Conservation (phyloP, 2,888 invertebrate species). For the Siphlonurus alternatus region DNA sequence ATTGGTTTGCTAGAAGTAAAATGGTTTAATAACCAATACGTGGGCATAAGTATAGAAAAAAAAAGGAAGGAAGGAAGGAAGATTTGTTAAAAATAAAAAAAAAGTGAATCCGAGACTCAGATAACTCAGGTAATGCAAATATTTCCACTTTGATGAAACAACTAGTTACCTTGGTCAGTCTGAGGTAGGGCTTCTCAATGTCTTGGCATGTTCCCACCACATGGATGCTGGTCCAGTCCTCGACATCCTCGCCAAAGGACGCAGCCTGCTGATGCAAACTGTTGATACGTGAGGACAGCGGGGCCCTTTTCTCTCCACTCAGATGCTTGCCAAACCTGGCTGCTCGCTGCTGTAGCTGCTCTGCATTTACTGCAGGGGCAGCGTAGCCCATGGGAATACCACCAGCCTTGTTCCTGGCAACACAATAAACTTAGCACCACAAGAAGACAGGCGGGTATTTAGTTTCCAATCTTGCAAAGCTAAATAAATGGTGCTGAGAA, state of each 20-base stretch:
- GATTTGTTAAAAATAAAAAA: too few relatives aligned
- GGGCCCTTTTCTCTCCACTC: neutral
- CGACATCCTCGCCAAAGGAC: constrained; percentile 37
- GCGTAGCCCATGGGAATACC: neutral
- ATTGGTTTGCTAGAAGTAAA: too few relatives aligned
- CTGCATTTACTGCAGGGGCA: constrained; percentile 48
- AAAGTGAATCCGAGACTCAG: too few relatives aligned
- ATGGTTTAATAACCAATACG: too few relatives aligned
- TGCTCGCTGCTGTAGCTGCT: constrained; percentile 71
- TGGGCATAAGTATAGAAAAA: too few relatives aligned
- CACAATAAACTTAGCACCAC: too few relatives aligned
- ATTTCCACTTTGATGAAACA: too few relatives aligned
- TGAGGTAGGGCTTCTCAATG: constrained; percentile 89
- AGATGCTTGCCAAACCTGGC: constrained; percentile 51
- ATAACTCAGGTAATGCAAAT: too few relatives aligned
- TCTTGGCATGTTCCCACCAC: constrained; percentile 90
- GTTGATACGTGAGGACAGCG: neutral
- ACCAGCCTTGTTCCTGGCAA: neutral
- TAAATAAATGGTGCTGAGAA: too few relatives aligned
- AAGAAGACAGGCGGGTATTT: too few relatives aligned
- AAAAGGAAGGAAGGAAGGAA: too few relatives aligned
- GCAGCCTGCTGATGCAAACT: neutral
- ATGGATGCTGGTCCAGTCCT: constrained; percentile 71
- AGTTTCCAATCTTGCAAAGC: too few relatives aligned
- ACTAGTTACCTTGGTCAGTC: constrained; percentile 54